Percentiles rank a stretch among this genome's conserved stretches.
Evolutionary conservation across 2,797 vertebrate genomes (phyloP).

Genomic region (Coccyzus lansbergi): DNA sequence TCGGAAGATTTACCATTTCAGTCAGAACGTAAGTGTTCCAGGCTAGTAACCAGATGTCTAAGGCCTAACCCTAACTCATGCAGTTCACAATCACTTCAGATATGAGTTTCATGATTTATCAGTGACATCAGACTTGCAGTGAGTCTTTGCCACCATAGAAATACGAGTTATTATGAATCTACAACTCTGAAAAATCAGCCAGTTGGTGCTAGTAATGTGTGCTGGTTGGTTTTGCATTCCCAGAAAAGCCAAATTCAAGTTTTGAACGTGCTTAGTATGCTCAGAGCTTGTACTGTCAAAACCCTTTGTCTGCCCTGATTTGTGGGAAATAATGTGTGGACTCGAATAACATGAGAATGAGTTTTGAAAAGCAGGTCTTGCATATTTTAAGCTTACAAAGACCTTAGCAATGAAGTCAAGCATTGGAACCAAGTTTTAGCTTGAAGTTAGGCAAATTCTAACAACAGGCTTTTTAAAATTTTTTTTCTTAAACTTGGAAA

Average conservation of each 20-base stretch:
- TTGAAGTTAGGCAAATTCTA: background rate
- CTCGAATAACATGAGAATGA: background rate
- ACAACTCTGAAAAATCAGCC: background rate
- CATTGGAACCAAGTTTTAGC: background rate
- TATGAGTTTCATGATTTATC: rapidly evolving
- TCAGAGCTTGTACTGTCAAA: background rate
- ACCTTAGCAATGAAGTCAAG: background rate
- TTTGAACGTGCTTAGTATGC: background rate
- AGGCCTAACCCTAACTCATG: background rate
- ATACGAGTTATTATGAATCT: background rate
- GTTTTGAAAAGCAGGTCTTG: background rate
- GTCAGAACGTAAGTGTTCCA: slow-evolving; percentile 83
- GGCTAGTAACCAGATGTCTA: background rate
- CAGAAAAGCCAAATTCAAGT: background rate
- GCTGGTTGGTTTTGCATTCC: background rate
- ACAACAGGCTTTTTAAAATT: background rate
- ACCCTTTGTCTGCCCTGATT: background rate
- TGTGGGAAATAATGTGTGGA: background rate
- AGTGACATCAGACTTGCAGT: rapidly evolving
- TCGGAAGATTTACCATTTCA: slow-evolving; percentile 85
- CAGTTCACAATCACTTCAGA: background rate
- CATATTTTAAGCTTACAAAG: background rate
- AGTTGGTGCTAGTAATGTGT: background rate
- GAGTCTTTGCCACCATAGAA: background rate
- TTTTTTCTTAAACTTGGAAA: background rate